Base-by-base conservation (phyloP, 2,797 vertebrate genomes). In the Anolis apletophallus region DNA sequence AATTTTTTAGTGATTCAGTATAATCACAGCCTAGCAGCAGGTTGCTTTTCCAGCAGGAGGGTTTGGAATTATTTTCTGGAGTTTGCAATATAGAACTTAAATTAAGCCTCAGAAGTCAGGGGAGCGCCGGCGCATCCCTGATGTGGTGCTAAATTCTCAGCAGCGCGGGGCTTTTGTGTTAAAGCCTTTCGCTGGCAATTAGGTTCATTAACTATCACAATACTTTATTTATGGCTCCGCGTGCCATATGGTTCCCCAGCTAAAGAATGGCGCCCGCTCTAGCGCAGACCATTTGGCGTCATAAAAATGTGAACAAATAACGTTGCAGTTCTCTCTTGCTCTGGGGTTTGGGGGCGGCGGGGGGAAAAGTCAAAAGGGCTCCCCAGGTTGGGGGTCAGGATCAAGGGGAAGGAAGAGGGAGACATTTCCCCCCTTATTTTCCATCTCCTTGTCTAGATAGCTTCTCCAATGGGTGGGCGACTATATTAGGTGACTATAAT, bases 31-130 rank as follows among this genome's bases (percentile, higher is more conserved):
- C 96, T 96, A 97, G 94, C 97, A 97, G 97, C 97, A 97, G 97
- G 97, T 96, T 97, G 96, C 96, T 96, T 96, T 96, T 97, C 95
- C 97, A 97, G 96, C 97, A 97, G 97, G 96, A 97, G 97, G 97
- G 96, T 97, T 97, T 95, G 96, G 96, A 97, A 97, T 97, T 97
- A 97, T 97, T 97, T 97, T 97, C 97, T 97, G 95, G 96, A 96
- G 96, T 97, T 97, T 97, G 97, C 97, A 97, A 97, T 97, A 97
- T 97, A 97, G 97, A 97, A 97, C 97, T 97, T 97, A 97, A 97
- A 97, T 97, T 97, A 97, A 97, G 97, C 96, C 97, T 97, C 96
- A 97, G 96, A 97, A 97, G 96, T 97, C 97, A 97, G 96, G 95
- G 96, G 96, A 96, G 95, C 96, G 95, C 96, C 89, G 87, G 95